Evolutionary conservation across 1,140 invertebrate genomes (phyloP), one percentile per base, ranked within the genome.

Genomic region (Drosophila miranda): DNA sequence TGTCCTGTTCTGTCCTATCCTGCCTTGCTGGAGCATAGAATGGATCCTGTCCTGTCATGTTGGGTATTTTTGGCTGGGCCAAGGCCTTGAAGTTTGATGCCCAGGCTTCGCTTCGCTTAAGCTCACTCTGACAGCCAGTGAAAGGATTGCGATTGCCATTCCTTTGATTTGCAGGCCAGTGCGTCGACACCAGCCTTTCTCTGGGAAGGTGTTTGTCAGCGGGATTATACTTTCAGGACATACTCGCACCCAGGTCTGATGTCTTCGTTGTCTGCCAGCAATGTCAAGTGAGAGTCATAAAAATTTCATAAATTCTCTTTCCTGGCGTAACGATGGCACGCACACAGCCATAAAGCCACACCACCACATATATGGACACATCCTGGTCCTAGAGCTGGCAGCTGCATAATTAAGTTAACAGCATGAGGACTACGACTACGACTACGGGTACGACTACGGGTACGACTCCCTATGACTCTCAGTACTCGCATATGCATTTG

Each of bases 351-450:
- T 48, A 26, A 0, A 5, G 23, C 23, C 23, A 5, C 38, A 28
- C 34, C 56, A 41, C 41, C 43, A 41, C 21, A 43, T n/a, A 30
- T 38, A 55, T 1, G 6, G 14, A 51, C n/a, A 48, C 46, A 62
- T 46, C 57, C 57, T 41, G 38, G 43, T 68, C 43, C 62, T 68
- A 68, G 62, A 68, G 21, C 55, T 42, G 45, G 28, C 72, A 72
- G 76, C 46, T 84, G 80, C 71, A 83, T 83, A 83, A 84, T 83
- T 83, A 84, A 80, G 76, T 84, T 79, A 69, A 57, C 76, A 84
- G 70, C 71, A 61, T 57, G 53, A 55, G 53, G 7, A 58, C 28
- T 58, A 23, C 23, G 8, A 28, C 28, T 34, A 11, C 34, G 8
- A 38, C 50, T 52, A 3, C 50, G 3, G 9, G 6, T 54, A 11